Evolutionary conservation across 64 coral and sea anemone species (phyloP), one percentile per base, ranked within the genome.

Genomic region (Actinia equina): DNA sequence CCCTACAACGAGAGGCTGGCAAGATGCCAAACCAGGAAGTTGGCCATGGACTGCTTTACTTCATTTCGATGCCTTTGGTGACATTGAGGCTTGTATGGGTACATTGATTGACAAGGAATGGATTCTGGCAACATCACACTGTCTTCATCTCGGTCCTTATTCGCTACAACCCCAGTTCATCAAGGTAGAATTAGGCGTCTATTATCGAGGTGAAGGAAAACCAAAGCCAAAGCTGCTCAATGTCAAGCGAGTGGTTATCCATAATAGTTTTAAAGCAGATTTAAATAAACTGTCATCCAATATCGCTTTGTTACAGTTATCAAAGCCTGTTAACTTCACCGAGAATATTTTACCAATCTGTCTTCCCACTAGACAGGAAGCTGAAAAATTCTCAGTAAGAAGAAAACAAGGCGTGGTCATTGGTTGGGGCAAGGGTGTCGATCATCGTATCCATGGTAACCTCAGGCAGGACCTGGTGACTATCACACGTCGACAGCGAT

Each of bases 11-110:
- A 43, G 86, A 19, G 91, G 83, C 53, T 97, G 94, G 94, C 92
- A 74, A 41, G 44, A 84, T 65, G 63, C 92, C 37, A 64, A 85
- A 19, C 53, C 60, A 3, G 80, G 85, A 26, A 93, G 82, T 43
- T 93, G 91, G 94, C 94, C 94, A 46, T 96, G 94, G 94, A 93
- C 91, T 20, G 94, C 86, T 0, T 59, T 96, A 17, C 85, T 96
- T 57, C 91, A 96, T 83, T 96, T 96, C 44, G 86, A 87, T 11
- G 41, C 82, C 18, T 82, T 90, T 52, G 88, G 88, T 57, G 94
- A 96, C 61, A 96, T 96, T 57, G 91, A 92, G 56, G 94, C 91
- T 60, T 96, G 94, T 52, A 96, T 96, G 91, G 94, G 91, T 12
- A 96, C 94, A 46, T 76, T 96, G 12, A 88, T 96, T 27, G 91